Evolutionary conservation across 1,140 invertebrate genomes (phyloP).

Genomic region (Nymphalis io): DNA sequence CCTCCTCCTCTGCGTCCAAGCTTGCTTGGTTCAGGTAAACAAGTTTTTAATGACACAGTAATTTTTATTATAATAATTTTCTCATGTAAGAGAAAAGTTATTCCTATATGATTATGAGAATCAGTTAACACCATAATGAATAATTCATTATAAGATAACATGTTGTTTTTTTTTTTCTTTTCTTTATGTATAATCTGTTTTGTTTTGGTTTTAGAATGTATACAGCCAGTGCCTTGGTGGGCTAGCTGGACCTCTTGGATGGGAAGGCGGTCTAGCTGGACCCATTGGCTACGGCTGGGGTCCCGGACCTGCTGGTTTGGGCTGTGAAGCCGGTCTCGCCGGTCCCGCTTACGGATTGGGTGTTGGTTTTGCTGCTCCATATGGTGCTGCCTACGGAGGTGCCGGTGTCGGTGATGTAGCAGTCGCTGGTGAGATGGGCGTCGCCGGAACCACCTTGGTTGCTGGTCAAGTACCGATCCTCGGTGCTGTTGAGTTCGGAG

Average conservation of each 20-base stretch:
- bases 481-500: constrained; percentile 48
- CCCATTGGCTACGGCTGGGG: no score
- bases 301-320: no score
- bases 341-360: background rate
- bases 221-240: constrained; percentile 13
- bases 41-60: background rate
- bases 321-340: background rate
- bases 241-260: background rate
- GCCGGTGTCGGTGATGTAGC: constrained; percentile 51
- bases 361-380: background rate
- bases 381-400: constrained; percentile 45
- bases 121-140: no score
- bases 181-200: no score
- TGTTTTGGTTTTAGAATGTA: constrained; percentile 1
- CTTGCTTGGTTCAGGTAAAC: constrained; percentile 50
- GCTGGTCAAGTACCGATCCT: constrained; percentile 41
- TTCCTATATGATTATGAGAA: no score
- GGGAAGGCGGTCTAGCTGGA: no score
- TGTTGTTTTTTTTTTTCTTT: no score
- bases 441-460: constrained; percentile 50
- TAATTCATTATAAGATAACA: no score
- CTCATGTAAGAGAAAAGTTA: no score
- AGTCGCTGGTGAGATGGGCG: constrained; percentile 55
- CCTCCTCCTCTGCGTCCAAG: constrained; percentile 45
- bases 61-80: no score